Evolutionary conservation across 2,888 invertebrate species (phyloP), one percentile per base, ranked within the genome.

Genomic region (Alloplasta piceator): DNA sequence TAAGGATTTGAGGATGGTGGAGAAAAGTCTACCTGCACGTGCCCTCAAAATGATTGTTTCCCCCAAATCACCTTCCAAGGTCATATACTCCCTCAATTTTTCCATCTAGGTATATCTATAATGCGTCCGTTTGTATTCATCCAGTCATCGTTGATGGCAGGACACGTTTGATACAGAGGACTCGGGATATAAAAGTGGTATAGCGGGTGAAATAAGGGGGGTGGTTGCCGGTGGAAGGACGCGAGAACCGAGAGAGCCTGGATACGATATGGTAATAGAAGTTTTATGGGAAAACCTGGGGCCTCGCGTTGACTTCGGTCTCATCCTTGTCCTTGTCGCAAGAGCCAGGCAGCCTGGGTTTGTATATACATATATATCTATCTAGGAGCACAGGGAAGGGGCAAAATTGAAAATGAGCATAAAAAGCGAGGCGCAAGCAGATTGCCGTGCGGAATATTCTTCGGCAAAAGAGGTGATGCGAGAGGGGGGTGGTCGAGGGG

Each of bases 331-430:
- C 50, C n/a, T 74, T 39, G 67, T 64, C 36, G 67, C 64, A 48
- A 26, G 26, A 67, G 73, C 50, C 58, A 46, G 72, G 48, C 48
- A 43, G 73, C 43, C 48, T 38, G 63, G 50, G 50, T 61, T 68
- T 26, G 26, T 26, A 26, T 26, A 26, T 26, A 26, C 26, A 26
- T 26, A 3, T 26, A 26, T 68, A 60, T n/a, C n/a, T 43, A 50
- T 41, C 66, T 83, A 72, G 74, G 83, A 75, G 43, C 55, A 68
- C 71, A 70, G 80, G 64, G 76, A 67, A 64, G 78, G 80, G 85
- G 84, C 72, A 89, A 91, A 92, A 92, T 92, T 91, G 91, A 91
- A 92, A 91, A 91, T 90, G 90, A 92, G 90, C 89, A 90, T 91
- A 91, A 91, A 91, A 90, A 89, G 88, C 86, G 86, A 88, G 88